A percentile compares a stretch with the other conserved stretches of the same genome.
Evolutionary conservation across 2,888 invertebrate genomes (phyloP).

Genomic region (Parnassius apollo): DNA sequence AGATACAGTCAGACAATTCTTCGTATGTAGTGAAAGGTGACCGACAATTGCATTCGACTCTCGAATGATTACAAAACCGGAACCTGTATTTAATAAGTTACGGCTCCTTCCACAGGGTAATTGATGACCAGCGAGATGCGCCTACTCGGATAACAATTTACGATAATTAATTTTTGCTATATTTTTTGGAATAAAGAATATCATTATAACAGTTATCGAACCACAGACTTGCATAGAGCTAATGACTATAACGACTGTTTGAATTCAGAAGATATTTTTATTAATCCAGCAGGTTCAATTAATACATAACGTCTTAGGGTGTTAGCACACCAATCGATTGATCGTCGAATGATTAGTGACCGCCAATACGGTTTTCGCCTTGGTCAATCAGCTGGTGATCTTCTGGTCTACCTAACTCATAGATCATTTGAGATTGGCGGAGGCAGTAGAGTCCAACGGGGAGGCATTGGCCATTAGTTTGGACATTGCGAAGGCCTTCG

Average conservation of each 20-base stretch:
- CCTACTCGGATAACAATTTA: slow-evolving; percentile 2
- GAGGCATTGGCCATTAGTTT: too few species aligned
- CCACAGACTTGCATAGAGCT: background rate
- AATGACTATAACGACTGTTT: background rate
- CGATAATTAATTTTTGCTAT: background rate
- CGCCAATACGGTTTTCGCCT: too few species aligned
- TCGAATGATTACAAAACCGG: slow-evolving; percentile 20
- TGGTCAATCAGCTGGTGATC: too few species aligned
- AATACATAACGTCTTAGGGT: background rate
- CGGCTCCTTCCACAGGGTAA: background rate
- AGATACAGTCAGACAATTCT: slow-evolving; percentile 11
- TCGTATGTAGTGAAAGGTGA: slow-evolving; percentile 23
- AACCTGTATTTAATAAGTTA: slow-evolving; percentile 20
- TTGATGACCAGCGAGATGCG: slow-evolving; percentile 2
- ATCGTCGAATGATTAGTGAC: too few species aligned
- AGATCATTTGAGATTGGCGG: too few species aligned
- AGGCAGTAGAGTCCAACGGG: too few species aligned
- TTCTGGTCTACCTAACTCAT: too few species aligned
- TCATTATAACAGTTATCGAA: background rate
- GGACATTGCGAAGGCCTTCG: too few species aligned
- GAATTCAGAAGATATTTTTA: background rate
- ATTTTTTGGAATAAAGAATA: background rate
- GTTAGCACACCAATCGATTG: too few species aligned
- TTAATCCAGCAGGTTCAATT: background rate
- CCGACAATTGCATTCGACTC: slow-evolving; percentile 25